phyloP scores from a whole-genome alignment of 2,888 invertebrate genomes.

The Xestobium rufovillosum region DNA sequence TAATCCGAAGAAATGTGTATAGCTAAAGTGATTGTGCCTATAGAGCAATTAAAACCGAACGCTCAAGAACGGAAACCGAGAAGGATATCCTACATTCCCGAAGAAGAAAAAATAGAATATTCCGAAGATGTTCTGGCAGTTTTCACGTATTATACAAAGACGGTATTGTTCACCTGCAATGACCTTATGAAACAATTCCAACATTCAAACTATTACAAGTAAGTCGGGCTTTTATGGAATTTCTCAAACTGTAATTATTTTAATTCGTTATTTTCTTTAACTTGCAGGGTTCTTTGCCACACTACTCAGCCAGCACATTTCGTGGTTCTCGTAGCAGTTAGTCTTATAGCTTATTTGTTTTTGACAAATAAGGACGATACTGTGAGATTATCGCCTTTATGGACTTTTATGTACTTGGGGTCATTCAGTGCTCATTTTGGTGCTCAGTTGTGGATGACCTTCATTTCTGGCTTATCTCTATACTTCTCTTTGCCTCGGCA shows the following conservation, averaged over 20 bases:
- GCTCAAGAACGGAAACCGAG: no score
- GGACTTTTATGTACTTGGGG: constrained; percentile 64
- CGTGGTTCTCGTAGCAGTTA: constrained; percentile 57
- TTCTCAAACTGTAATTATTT: constrained; percentile 3
- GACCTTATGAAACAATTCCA: constrained; percentile 27
- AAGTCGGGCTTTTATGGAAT: constrained; percentile 20
- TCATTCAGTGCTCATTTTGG: constrained; percentile 78
- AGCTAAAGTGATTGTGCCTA: no score
- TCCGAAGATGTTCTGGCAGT: constrained; percentile 32
- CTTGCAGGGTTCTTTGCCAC: constrained; percentile 59
- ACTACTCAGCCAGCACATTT: constrained; percentile 75
- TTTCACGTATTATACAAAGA: constrained; percentile 33
- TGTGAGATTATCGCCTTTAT: constrained; percentile 39
- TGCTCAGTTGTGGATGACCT: constrained; percentile 89
- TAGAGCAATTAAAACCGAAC: no score
- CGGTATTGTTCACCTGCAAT: constrained; percentile 26
- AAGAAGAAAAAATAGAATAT: constrained; percentile 20
- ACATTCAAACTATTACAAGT: constrained; percentile 33
- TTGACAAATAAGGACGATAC: constrained; percentile 29
- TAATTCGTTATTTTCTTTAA: constrained; percentile 25
- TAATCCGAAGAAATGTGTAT: no score
- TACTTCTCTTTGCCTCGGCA: constrained; percentile 82
- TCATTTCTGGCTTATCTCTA: constrained; percentile 78
- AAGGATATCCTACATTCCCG: no score
- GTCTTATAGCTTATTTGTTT: constrained; percentile 47